These are phyloP conservation scores for Leuciscus waleckii DNA, from an alignment of 2,797 vertebrate genomes.

Conservation along the genomic window DNA sequence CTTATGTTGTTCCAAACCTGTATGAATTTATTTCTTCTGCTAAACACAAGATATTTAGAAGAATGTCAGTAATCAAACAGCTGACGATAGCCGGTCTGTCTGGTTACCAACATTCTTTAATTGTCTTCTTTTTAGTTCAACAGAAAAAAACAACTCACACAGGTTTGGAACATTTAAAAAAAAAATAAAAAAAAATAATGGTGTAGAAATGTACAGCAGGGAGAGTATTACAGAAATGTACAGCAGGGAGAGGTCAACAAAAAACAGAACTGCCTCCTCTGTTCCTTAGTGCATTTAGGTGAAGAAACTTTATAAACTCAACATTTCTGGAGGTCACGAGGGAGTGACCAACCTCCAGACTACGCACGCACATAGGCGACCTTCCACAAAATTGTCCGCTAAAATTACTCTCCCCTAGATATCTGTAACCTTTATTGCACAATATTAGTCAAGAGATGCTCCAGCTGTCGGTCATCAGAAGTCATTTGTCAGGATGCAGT, in stretches of 20 bases:
- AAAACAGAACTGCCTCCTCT: neutral
- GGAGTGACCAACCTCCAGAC: neutral
- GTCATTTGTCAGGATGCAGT: neutral
- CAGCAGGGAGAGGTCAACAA: neutral
- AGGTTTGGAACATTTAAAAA: no score
- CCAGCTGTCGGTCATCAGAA: neutral
- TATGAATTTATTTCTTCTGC: no score
- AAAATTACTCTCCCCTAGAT: neutral
- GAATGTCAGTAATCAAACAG: no score
- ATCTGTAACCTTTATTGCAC: neutral
- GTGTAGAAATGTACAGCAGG: neutral
- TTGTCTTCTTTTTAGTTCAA: no score
- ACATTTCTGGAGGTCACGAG: conserved; percentile 5
- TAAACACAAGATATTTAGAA: no score
- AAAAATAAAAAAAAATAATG: neutral
- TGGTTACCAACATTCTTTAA: no score
- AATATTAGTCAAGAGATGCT: neutral
- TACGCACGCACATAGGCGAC: neutral
- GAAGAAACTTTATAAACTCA: neutral
- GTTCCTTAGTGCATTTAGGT: neutral
- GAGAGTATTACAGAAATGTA: neutral
- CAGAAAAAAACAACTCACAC: no score
- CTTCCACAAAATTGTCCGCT: neutral
- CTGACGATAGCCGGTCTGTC: no score
- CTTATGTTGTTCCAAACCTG: no score